phyloP scores from a whole-genome alignment of 2,797 vertebrate genomes.

The Oophaga sylvatica region DNA sequence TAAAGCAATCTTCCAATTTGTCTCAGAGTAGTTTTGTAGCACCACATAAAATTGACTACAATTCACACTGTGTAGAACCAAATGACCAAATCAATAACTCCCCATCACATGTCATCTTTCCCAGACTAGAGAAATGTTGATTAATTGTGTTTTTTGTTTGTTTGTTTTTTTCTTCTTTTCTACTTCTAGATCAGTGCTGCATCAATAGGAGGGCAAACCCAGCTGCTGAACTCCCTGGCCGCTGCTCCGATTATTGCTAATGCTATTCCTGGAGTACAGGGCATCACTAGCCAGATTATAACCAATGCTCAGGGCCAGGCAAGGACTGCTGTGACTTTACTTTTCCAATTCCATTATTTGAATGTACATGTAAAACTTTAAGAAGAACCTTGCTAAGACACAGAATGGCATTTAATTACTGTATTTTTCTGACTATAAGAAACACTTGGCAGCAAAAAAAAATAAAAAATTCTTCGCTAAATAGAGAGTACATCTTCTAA shows the following conservation, averaged over 20 bases:
- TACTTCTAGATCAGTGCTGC: constrained; percentile 83
- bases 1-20: too few species aligned
- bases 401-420: too few species aligned
- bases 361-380: not conserved
- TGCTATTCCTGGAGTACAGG: constrained; percentile 84
- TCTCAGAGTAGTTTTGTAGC: too few species aligned
- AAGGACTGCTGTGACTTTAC: constrained; percentile 49
- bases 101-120: not conserved
- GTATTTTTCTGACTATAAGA: too few species aligned
- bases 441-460: too few species aligned
- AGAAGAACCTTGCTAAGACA: too few species aligned
- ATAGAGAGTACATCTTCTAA: too few species aligned
- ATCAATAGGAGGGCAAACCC: constrained; percentile 86
- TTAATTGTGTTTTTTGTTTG: not conserved
- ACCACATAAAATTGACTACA: too few species aligned
- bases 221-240: constrained; percentile 89
- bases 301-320: constrained; percentile 94
- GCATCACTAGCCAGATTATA: constrained; percentile 90
- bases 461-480: too few species aligned
- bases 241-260: constrained; percentile 87
- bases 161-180: not conserved
- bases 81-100: too few species aligned
- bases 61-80: too few species aligned
- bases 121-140: not conserved
- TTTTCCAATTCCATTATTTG: not conserved